phyloP scores from a whole-genome alignment of 2,888 invertebrate species.

The Sceliomorpha sp. region DNA sequence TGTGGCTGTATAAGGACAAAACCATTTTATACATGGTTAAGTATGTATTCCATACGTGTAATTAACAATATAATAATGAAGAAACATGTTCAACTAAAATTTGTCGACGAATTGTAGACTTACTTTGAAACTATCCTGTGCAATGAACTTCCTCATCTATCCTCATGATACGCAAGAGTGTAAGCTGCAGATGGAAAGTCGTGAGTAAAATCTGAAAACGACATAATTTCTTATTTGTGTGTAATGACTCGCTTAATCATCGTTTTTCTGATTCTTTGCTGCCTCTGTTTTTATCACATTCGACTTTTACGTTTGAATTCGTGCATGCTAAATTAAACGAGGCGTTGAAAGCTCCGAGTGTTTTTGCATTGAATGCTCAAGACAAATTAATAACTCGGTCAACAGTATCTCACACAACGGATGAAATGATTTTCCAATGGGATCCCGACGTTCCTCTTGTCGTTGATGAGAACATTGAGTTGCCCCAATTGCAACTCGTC shows the following conservation, averaged over 20 bases:
- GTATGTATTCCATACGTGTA: constrained; percentile 79
- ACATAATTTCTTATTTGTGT: constrained; percentile 21
- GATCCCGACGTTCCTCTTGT: constrained; percentile 93
- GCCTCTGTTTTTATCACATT: constrained; percentile 12
- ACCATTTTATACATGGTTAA: constrained; percentile 94
- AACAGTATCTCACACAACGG: constrained; percentile 95
- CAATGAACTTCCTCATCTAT: constrained; percentile 96
- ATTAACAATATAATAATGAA: neutral
- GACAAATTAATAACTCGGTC: constrained; percentile 69
- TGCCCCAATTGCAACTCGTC: constrained; percentile 93
- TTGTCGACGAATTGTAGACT: constrained; percentile 82
- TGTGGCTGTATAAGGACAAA: constrained; percentile 94
- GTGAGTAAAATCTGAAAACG: constrained; percentile 84
- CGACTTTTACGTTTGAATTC: constrained; percentile 12
- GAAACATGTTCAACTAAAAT: too few relatives aligned
- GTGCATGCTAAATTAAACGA: constrained; percentile 7
- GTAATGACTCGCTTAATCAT: constrained; percentile 44
- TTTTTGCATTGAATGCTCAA: constrained; percentile 17
- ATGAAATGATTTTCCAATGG: constrained; percentile 97
- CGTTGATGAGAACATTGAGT: constrained; percentile 93
- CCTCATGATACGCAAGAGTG: constrained; percentile 97
- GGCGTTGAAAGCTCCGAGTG: constrained; percentile 13
- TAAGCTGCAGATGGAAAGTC: constrained; percentile 95
- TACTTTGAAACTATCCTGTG: constrained; percentile 92
- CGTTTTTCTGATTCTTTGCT: too few relatives aligned